Conservation (phyloP, 1,140 invertebrate genomes). For the Calliphora vicina region DNA sequence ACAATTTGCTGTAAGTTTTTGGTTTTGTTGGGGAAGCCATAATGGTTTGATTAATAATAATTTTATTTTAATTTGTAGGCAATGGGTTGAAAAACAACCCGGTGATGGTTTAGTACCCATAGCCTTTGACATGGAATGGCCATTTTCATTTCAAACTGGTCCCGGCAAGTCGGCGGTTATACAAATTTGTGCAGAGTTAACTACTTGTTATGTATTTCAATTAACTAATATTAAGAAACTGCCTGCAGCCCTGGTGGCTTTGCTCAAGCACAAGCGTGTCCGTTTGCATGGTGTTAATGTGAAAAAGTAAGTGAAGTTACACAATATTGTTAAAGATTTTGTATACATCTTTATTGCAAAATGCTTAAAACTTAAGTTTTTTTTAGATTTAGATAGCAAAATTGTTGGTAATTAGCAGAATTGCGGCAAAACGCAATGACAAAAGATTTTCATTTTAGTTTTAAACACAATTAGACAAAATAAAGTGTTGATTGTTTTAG, state of each 20-base stretch:
- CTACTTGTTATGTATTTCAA: slow-evolving; percentile 68
- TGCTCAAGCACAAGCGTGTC: slow-evolving; percentile 69
- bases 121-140: slow-evolving; percentile 74
- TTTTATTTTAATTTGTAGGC: slow-evolving; percentile 49
- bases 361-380: too few relatives aligned
- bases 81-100: slow-evolving; percentile 63
- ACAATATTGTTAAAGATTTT: not conserved
- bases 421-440: too few relatives aligned
- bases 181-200: slow-evolving; percentile 67
- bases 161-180: slow-evolving; percentile 70
- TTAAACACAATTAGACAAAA: too few relatives aligned
- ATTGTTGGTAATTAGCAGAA: too few relatives aligned
- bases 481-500: too few relatives aligned
- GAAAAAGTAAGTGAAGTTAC: slow-evolving; percentile 66
- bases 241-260: slow-evolving; percentile 66
- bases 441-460: too few relatives aligned
- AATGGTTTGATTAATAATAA: too few relatives aligned
- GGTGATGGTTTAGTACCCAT: slow-evolving; percentile 63
- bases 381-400: too few relatives aligned
- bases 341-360: not conserved
- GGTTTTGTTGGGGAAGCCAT: not conserved
- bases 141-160: slow-evolving; percentile 69
- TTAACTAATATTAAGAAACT: slow-evolving; percentile 67
- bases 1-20: slow-evolving; percentile 66
- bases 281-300: slow-evolving; percentile 71